Evolutionary conservation across 1,140 invertebrate species (phyloP).

Genomic region (Drosophila lacteicornis): DNA sequence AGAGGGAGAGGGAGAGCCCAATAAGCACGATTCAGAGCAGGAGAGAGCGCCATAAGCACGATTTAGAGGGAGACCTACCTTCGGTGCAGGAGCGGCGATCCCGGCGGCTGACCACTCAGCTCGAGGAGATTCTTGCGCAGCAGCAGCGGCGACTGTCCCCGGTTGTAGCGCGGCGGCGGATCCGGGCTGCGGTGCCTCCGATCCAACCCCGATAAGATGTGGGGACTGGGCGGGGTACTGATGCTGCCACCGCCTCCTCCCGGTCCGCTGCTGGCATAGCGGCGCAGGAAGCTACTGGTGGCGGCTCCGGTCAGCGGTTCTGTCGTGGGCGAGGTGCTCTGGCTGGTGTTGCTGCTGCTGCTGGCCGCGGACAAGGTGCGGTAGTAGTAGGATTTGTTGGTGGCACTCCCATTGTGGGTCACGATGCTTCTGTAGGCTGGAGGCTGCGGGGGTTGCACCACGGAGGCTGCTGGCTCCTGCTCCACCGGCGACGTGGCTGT

Average conservation of each 20-base stretch:
- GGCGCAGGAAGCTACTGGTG: constrained; percentile 41
- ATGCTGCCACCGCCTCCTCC: constrained; percentile 38
- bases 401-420: constrained; percentile 1
- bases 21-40: constrained; percentile 9
- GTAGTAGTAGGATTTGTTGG: constrained; percentile 68
- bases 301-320: constrained; percentile 51
- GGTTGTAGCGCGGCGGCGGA: constrained; percentile 88
- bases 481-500: constrained; percentile 71
- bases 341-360: constrained; percentile 74
- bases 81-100: constrained; percentile 87
- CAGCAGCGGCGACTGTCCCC: constrained; percentile 88
- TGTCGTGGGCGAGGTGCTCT: constrained; percentile 76
- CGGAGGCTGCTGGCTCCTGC: constrained; percentile 22
- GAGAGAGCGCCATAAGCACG: neutral
- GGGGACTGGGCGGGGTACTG: constrained; percentile 65
- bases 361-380: constrained; percentile 74
- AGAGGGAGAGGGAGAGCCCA: neutral
- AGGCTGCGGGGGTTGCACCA: constrained; percentile 61
- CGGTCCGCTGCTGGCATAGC: constrained; percentile 15
- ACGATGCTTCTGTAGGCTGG: constrained; percentile 61
- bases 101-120: constrained; percentile 84
- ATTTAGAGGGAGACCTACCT: constrained; percentile 85
- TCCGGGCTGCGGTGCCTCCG: constrained; percentile 87
- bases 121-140: constrained; percentile 87
- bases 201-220: constrained; percentile 74